Conservation (phyloP, 2,113 vertebrate species). For the Albula glossodonta region DNA sequence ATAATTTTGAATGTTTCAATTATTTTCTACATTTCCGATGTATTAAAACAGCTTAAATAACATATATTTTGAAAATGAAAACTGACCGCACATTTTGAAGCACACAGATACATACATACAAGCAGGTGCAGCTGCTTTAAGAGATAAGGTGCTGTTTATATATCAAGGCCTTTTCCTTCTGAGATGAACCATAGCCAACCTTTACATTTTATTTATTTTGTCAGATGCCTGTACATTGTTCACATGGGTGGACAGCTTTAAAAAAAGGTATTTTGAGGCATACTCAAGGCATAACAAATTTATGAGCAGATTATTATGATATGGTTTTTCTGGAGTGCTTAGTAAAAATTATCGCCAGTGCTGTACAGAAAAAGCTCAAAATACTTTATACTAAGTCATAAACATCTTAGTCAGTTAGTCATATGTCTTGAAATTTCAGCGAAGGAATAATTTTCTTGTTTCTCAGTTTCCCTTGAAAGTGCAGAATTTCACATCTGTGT, state of each 20-base stretch:
- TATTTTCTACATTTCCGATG: background rate
- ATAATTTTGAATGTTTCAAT: background rate
- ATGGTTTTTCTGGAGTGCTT: background rate
- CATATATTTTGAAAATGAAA: background rate
- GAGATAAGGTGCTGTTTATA: background rate
- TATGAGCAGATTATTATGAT: background rate
- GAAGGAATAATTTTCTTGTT: background rate
- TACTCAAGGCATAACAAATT: background rate
- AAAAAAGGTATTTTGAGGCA: background rate
- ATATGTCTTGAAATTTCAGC: background rate
- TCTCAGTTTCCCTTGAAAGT: background rate
- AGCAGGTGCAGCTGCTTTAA: background rate
- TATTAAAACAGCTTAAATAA: background rate
- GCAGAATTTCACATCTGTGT: background rate
- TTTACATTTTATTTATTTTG: background rate
- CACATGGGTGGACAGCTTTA: background rate
- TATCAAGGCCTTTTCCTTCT: background rate
- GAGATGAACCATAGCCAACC: background rate
- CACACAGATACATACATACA: background rate
- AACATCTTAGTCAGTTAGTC: background rate
- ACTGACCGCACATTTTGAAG: background rate
- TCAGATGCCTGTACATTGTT: background rate
- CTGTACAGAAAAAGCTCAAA: background rate
- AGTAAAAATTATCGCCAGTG: background rate
- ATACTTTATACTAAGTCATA: background rate